Percentiles rank a stretch among this genome's conserved stretches.
These are phyloP conservation scores for Mesorhabditis belari DNA, from an alignment of 2,888 invertebrate genomes.

Conservation along the genomic window DNA sequence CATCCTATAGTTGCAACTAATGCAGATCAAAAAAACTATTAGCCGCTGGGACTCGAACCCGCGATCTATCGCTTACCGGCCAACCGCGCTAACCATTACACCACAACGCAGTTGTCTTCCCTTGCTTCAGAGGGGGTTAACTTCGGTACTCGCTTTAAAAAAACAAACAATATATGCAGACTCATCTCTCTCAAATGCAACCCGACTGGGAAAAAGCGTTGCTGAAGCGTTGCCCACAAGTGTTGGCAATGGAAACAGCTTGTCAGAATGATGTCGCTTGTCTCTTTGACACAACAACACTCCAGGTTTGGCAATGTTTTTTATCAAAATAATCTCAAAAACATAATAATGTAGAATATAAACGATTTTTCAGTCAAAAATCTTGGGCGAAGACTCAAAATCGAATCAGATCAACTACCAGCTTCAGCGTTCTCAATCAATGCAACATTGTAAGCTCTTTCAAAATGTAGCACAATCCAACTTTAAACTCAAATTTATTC, in stretches of 20 bases:
- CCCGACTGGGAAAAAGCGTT: background rate
- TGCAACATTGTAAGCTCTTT: background rate
- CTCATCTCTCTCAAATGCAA: background rate
- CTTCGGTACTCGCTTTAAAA: too few species aligned
- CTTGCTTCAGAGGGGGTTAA: too few species aligned
- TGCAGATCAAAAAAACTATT: too few species aligned
- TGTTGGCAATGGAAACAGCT: slow-evolving; percentile 3
- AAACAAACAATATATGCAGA: background rate
- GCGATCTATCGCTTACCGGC: too few species aligned
- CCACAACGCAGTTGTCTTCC: too few species aligned
- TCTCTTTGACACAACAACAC: slow-evolving; percentile 13
- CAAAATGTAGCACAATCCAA: too few species aligned
- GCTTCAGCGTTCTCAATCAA: background rate
- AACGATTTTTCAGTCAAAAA: slow-evolving; percentile 7
- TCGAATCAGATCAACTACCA: slow-evolving; percentile 10
- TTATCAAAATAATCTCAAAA: background rate
- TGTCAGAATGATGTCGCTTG: slow-evolving; percentile 15
- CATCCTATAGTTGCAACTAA: too few species aligned
- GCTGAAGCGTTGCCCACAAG: background rate
- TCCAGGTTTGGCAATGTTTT: slow-evolving; percentile 9
- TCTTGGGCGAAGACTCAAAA: slow-evolving; percentile 11
- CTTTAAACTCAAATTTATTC: too few species aligned
- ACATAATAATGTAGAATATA: too few species aligned
- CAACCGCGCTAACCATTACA: too few species aligned
- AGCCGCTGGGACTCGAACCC: too few species aligned